These are phyloP conservation scores for Cryptus viduatorius DNA, from an alignment of 2,888 invertebrate species.

Conservation along the genomic window DNA sequence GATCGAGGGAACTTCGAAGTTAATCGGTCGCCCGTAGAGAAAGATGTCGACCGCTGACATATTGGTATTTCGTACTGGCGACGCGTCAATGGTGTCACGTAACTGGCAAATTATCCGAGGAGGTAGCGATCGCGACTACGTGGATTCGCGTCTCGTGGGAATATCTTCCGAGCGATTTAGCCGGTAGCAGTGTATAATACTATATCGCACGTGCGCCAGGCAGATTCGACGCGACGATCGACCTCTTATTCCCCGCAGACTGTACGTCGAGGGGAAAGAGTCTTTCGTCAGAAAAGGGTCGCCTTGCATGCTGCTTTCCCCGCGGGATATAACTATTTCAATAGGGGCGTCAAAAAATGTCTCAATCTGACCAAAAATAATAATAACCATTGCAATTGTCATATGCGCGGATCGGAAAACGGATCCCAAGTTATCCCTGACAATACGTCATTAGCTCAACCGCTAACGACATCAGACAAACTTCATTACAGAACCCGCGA, in stretches of 20 bases:
- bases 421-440: not conserved
- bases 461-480: not conserved
- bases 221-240: slow-evolving; percentile 45
- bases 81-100: slow-evolving; percentile 77
- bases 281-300: not conserved
- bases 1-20: not conserved
- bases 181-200: slow-evolving; percentile 21
- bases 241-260: slow-evolving; percentile 28
- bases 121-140: slow-evolving; percentile 70
- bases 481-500: not conserved
- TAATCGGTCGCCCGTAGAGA: slow-evolving; percentile 55
- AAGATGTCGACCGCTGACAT: slow-evolving; percentile 70
- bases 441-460: not conserved
- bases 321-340: not conserved
- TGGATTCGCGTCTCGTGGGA: slow-evolving; percentile 62
- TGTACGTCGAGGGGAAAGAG: not conserved
- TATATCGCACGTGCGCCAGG: slow-evolving; percentile 31
- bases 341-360: not conserved
- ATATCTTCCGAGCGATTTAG: slow-evolving; percentile 40
- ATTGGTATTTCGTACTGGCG: slow-evolving; percentile 76
- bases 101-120: slow-evolving; percentile 76
- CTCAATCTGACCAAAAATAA: not conserved
- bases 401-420: not conserved
- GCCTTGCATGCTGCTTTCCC: not conserved
- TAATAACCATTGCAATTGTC: not conserved